Base-by-base conservation (phyloP, 1,140 invertebrate genomes). In the Trachelipus rathkii region DNA sequence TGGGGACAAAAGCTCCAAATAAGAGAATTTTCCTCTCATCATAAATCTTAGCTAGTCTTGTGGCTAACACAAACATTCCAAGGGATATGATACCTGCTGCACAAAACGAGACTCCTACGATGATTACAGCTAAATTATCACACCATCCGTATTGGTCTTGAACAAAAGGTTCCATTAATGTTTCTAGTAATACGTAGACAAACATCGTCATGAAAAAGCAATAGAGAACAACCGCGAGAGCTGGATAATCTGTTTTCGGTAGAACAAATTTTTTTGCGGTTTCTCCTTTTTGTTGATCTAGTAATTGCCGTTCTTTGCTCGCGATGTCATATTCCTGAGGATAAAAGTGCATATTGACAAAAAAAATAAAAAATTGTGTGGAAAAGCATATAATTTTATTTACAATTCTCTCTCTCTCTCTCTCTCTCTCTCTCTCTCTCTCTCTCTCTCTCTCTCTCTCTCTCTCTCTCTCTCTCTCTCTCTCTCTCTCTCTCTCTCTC, bases 121-220 rank as follows among this genome's bases (percentile, higher is more conserved):
- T 44, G 2, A 70, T 67, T 21, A 78, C 53, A n/a, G 77, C 77
- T 6, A 10, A 21, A 24, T 78, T 72, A 33, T 78, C 77, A 21
- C 33, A 33, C 72, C 69, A 74, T 15, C 43, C 73, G 46, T 78
- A 78, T 69, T 69, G 60, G 24, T 78, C 77, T 24, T 24, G 45
- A 44, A 74, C 21, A 53, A 78, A 74, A 11, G 77, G 77, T 44
- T 71, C 77, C n/a, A 67, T 46, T 13, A 78, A 92, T 90, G 93
- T 95, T 88, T 96, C 94, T 82, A 95, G 87, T 72, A 95, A 87
- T 78, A 95, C 92, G 85, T 95, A 95, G 85, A 94, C 94, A 84
- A 95, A 95, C 44, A 93, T 90, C 72, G 94, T 87, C 74, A 93
- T 89, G 85, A 95, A 95, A 85, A 95, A 95, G 0, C 92, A 89